Conservation (phyloP, 1,140 invertebrate species). For the Drosophila murphyi region DNA sequence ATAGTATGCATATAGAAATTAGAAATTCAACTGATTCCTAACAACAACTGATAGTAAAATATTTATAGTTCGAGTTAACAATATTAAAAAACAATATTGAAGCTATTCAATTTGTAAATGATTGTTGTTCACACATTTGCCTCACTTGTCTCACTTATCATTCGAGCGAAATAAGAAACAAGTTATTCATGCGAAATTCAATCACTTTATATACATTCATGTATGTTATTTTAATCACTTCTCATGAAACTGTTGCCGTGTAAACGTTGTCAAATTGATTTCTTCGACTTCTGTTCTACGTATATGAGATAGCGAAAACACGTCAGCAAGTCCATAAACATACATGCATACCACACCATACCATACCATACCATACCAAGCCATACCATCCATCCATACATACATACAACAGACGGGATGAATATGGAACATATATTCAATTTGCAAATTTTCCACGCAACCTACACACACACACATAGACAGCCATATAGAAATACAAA, state of each 20-base stretch:
- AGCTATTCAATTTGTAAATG: too few species aligned
- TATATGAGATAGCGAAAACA: constrained; percentile 13
- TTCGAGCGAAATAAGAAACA: background rate
- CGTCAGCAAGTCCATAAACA: constrained; percentile 1
- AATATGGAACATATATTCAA: constrained; percentile 3
- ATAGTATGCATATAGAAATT: too few species aligned
- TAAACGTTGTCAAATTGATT: background rate
- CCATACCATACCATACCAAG: background rate
- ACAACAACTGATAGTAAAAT: too few species aligned
- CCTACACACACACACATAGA: background rate
- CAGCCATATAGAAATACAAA: constrained; percentile 8
- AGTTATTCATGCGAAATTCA: background rate
- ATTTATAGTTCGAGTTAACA: too few species aligned
- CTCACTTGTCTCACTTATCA: too few species aligned
- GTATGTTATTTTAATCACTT: background rate
- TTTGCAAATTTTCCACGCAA: constrained; percentile 6
- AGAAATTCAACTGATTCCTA: too few species aligned
- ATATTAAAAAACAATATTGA: too few species aligned
- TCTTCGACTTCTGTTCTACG: constrained; percentile 1
- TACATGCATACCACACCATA: background rate
- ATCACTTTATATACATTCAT: background rate
- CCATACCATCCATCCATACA: background rate
- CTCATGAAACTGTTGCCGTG: background rate
- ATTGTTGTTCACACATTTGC: too few species aligned
- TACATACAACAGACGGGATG: background rate